A percentile compares a stretch with the other conserved stretches of the same genome.
Evolutionary conservation across 2,113 vertebrate genomes (phyloP).

Genomic region (Silurus asotus): DNA sequence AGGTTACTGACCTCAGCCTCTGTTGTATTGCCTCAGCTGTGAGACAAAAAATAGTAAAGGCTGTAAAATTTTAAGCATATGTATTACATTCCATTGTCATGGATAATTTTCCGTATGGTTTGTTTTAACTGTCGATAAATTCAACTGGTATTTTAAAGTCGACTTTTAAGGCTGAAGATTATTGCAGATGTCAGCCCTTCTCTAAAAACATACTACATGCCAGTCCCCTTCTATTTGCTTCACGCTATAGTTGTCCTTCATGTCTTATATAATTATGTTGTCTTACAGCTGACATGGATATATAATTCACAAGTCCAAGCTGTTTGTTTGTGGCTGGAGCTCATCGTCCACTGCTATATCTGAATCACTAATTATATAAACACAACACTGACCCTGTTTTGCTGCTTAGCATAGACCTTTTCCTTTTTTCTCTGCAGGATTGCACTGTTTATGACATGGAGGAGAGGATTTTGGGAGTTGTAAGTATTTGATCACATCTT

Average conservation of each 20-base stretch:
- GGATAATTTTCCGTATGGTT: not conserved
- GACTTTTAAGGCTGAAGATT: not conserved
- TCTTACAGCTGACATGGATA: constrained; percentile 55
- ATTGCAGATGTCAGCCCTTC: not conserved
- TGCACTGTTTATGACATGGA: constrained; percentile 94
- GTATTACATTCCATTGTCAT: not conserved
- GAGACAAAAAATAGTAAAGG: not conserved
- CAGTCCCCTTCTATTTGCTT: constrained; percentile 33
- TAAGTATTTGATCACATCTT: constrained; percentile 73
- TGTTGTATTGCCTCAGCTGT: constrained; percentile 39
- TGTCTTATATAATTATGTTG: constrained; percentile 59
- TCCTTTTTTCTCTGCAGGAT: constrained; percentile 78
- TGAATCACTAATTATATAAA: constrained; percentile 62
- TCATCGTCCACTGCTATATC: constrained; percentile 58
- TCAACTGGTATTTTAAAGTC: not conserved
- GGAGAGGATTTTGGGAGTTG: constrained; percentile 92
- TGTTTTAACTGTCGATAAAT: not conserved
- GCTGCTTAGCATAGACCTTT: constrained; percentile 27
- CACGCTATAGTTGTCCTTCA: constrained; percentile 48
- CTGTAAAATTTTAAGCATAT: constrained; percentile 12
- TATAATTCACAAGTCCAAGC: constrained; percentile 59
- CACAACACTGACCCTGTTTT: constrained; percentile 52
- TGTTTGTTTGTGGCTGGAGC: constrained; percentile 64
- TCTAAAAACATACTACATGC: constrained; percentile 28
- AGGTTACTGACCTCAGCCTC: constrained; percentile 2